Percentiles rank a stretch among this genome's conserved stretches.
These are phyloP conservation scores for Diogma glabrata DNA, from an alignment of 2,888 invertebrate genomes.

Conservation along the genomic window DNA sequence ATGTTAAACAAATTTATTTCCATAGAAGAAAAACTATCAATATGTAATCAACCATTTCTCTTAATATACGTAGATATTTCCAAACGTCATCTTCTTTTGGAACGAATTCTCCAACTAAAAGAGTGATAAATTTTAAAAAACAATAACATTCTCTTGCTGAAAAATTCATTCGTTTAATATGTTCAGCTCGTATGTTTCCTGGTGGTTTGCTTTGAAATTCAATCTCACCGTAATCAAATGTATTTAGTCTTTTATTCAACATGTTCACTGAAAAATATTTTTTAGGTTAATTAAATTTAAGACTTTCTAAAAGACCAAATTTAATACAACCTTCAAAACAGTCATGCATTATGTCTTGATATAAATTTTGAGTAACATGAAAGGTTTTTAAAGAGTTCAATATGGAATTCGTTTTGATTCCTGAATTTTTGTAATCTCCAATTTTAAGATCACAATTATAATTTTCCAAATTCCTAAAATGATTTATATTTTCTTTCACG, in stretches of 20 bases:
- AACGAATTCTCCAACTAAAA: neutral
- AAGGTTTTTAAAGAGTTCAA: neutral
- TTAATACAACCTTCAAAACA: constrained; percentile 9
- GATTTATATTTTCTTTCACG: no score
- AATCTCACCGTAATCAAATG: no score
- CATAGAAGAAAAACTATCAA: neutral
- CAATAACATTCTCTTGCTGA: neutral
- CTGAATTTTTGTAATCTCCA: no score
- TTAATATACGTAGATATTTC: no score
- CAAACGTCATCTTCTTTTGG: no score
- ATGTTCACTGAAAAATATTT: no score
- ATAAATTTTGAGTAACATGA: constrained; percentile 8
- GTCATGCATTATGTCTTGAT: constrained; percentile 8
- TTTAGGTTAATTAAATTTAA: neutral
- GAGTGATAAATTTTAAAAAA: no score
- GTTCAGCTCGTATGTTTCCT: neutral
- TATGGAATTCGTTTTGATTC: neutral
- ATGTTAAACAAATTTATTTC: constrained; percentile 1
- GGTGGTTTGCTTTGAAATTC: neutral
- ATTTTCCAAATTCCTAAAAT: no score
- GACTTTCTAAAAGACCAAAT: neutral
- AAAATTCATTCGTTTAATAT: neutral
- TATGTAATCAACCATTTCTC: no score
- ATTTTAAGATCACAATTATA: no score
- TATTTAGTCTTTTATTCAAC: no score